Conservation (phyloP, 2,797 vertebrate genomes). For the Lemur catta region DNA sequence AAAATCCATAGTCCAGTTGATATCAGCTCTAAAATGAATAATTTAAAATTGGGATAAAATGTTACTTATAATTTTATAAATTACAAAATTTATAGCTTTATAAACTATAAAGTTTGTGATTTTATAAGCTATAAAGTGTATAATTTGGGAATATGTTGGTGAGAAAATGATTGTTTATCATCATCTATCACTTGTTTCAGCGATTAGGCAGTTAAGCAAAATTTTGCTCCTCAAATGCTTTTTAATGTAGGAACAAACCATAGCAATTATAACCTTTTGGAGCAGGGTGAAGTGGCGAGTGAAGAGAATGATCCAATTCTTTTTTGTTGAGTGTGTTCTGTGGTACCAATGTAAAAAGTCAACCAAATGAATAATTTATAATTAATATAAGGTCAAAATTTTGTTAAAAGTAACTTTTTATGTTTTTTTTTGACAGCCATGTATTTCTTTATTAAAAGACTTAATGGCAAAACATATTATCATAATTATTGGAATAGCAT, state of each 20-base stretch:
- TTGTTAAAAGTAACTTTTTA: slow-evolving; percentile 13
- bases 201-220: background rate
- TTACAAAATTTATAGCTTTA: background rate
- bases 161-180: background rate
- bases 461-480: slow-evolving; percentile 49
- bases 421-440: slow-evolving; percentile 78
- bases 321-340: background rate
- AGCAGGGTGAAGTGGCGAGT: background rate
- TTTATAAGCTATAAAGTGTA: background rate
- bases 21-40: background rate
- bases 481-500: slow-evolving; percentile 81
- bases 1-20: background rate
- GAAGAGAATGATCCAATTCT: background rate
- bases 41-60: background rate
- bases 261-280: background rate
- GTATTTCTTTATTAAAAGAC: slow-evolving; percentile 53
- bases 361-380: background rate
- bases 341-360: background rate
- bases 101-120: background rate
- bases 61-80: background rate
- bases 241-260: background rate
- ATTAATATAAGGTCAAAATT: background rate
- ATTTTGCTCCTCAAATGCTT: background rate
- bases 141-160: background rate
- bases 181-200: background rate